These are phyloP conservation scores for Pachypanchax playfairii DNA, from an alignment of 2,113 vertebrate genomes.

Conservation along the genomic window DNA sequence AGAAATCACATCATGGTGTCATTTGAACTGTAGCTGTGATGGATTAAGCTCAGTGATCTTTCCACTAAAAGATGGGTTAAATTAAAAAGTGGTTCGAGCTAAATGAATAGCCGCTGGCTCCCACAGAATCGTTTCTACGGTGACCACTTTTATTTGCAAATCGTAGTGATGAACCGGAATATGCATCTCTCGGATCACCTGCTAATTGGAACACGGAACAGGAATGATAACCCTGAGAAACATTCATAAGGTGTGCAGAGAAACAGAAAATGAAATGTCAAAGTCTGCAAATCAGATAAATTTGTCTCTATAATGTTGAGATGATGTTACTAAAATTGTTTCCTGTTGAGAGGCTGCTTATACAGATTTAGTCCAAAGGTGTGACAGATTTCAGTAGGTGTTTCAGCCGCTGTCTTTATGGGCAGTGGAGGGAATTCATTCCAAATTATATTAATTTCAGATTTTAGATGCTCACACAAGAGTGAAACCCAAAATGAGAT, in stretches of 20 bases:
- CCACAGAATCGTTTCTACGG: conserved; percentile 34
- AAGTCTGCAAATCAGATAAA: conserved; percentile 5
- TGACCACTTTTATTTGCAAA: conserved; percentile 51
- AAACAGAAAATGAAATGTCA: conserved; percentile 16
- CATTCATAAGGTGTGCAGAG: conserved; percentile 3
- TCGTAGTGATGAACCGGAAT: conserved; percentile 36
- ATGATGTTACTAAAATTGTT: conserved; percentile 8
- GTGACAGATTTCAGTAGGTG: neutral
- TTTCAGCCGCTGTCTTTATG: conserved; percentile 11
- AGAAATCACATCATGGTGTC: conserved; percentile 59
- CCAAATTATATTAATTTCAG: conserved; percentile 40
- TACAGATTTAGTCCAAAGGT: neutral
- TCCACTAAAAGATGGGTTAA: conserved; percentile 44
- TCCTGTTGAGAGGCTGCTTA: conserved; percentile 4
- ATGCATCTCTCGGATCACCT: conserved; percentile 20
- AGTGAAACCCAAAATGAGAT: conserved; percentile 24
- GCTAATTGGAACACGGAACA: conserved; percentile 1
- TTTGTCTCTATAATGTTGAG: conserved; percentile 19
- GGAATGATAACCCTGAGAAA: neutral
- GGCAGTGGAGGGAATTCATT: conserved; percentile 27
- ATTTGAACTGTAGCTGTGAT: conserved; percentile 57
- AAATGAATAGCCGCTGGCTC: conserved; percentile 42
- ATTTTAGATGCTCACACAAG: conserved; percentile 19
- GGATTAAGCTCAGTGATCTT: conserved; percentile 45
- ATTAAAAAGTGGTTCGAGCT: conserved; percentile 42